Base-by-base conservation (phyloP, 2,797 vertebrate species). In the Nannoperca australis region DNA sequence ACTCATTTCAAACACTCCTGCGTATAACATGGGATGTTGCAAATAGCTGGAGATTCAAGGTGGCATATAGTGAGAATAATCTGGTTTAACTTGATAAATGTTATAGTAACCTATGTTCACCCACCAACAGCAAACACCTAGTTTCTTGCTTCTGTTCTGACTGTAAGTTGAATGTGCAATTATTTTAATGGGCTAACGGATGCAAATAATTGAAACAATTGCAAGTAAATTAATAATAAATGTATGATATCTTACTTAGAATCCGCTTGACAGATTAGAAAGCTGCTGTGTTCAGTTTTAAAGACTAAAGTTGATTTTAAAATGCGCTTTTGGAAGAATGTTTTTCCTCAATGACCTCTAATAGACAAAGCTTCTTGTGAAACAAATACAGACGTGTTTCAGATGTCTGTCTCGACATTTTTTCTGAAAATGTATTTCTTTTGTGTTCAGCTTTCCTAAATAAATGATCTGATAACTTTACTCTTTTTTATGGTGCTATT, bases 111-210 rank as follows among this genome's bases (percentile, higher is more conserved):
- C 49, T 27, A 42, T 4, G 13, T 47, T 47, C n/a, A 51, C 47
- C 17, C 3, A 32, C 50, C 24, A 63, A 36, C 47, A 53, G 14
- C 20, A 20, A 15, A 65, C 27, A n/a, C 36, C 17, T 5, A 42
- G 47, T 51, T 12, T 15, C 13, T 32, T n/a, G 42, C 17, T 40
- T 47, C 7, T 63, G 24, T n/a, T 75, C 2, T 59, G 2, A n/a
- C 9, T 27, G 13, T 59, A 59, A 40, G 8, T 32, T 79, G 13
- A 70, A 70, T 55, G 56, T 70, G 76, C 56, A 79, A 47, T 71
- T 15, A 12, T 47, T 59, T 64, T 50, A 7, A 79, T 54, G 63
- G 45, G 50, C 63, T 76, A 44, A 62, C 4, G 63, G 45, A 56
- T 42, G 32, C 9, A 38, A 38, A 38, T 59, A 32, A 4, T 32